These are phyloP conservation scores for Argopecten irradians DNA, from an alignment of 1,140 invertebrate species.

Conservation along the genomic window DNA sequence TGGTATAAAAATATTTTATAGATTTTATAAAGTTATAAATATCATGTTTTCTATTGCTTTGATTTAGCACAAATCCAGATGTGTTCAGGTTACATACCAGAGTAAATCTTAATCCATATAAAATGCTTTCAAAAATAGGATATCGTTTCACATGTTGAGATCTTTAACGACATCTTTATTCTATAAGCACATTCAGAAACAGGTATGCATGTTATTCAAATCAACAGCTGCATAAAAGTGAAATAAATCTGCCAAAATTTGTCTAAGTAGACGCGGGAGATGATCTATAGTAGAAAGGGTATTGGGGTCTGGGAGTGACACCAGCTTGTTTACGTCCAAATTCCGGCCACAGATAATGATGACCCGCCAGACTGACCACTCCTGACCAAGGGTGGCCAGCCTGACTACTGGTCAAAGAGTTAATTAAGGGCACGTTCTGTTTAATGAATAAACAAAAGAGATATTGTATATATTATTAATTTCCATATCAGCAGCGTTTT, in stretches of 20 bases:
- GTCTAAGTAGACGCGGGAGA: not conserved
- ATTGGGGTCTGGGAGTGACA: not conserved
- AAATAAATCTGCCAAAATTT: not conserved
- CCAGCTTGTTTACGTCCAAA: not conserved
- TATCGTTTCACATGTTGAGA: not conserved
- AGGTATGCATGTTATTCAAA: not conserved
- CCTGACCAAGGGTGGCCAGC: not conserved
- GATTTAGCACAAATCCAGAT: not conserved
- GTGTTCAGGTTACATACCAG: not conserved
- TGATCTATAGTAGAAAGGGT: not conserved
- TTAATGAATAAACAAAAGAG: not conserved
- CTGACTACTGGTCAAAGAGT: not conserved
- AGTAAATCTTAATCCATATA: not conserved
- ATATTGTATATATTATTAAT: not conserved
- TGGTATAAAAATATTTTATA: not conserved
- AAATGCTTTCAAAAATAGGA: not conserved
- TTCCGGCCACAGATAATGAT: not conserved
- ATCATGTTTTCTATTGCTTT: not conserved
- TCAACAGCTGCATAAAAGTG: slow-evolving; percentile 3
- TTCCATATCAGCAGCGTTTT: not conserved
- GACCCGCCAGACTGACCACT: not conserved
- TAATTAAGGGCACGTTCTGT: not conserved
- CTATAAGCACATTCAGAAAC: not conserved
- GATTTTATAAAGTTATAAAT: not conserved
- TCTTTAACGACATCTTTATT: not conserved